A percentile compares a stretch with the other conserved stretches of the same genome.
These are phyloP conservation scores for Aphodius granarius DNA, from an alignment of 2,888 invertebrate genomes.

Conservation along the genomic window DNA sequence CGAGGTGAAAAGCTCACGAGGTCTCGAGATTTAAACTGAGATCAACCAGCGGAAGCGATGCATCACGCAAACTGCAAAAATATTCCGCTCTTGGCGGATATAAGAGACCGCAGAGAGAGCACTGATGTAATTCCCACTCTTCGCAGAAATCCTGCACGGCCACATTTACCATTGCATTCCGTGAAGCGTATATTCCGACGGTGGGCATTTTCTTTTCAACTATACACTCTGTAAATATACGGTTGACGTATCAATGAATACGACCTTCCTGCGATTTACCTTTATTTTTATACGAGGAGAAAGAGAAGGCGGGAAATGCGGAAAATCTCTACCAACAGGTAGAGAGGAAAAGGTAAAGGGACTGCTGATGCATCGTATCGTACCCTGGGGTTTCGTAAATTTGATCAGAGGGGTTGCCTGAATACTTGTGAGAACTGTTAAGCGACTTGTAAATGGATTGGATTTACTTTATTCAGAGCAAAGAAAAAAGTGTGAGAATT, in stretches of 20 bases:
- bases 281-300: not conserved
- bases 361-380: not conserved
- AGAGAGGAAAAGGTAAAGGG: not conserved
- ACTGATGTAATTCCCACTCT: not conserved
- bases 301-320: not conserved
- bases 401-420: not conserved
- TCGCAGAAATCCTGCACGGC: not conserved
- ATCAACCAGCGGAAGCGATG: conserved; percentile 34
- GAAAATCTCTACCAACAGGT: not conserved
- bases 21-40: conserved; percentile 32
- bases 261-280: not conserved
- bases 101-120: conserved; percentile 22
- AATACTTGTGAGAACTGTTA: not conserved
- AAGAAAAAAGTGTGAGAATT: no score
- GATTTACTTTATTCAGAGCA: no score
- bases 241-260: not conserved
- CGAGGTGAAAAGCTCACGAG: not conserved
- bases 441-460: not conserved
- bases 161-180: not conserved
- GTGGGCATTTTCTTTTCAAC: not conserved
- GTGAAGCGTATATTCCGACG: not conserved
- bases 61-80: conserved; percentile 38
- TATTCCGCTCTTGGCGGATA: conserved; percentile 34
- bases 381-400: not conserved
- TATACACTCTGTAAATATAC: not conserved